phyloP scores from a whole-genome alignment of 2,888 invertebrate genomes.

The Drosophila phalerata region DNA sequence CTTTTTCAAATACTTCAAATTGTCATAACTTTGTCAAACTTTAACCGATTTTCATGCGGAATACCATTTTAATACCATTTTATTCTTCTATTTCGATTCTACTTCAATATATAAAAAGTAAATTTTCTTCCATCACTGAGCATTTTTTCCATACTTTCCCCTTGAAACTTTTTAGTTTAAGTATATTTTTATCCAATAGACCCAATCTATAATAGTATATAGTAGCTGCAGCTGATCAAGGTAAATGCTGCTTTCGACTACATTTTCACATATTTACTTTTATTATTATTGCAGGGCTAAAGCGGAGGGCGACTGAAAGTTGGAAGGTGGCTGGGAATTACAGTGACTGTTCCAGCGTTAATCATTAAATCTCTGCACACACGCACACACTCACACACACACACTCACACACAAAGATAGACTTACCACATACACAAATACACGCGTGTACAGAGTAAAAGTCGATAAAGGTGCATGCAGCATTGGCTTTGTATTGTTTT shows the following conservation, averaged over 20 bases:
- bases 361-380: slow-evolving; percentile 77
- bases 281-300: slow-evolving; percentile 48
- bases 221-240: slow-evolving; percentile 13
- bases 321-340: slow-evolving; percentile 32
- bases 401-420: slow-evolving; percentile 11
- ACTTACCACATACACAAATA: slow-evolving; percentile 9
- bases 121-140: no score
- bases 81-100: no score
- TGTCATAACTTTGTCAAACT: no score
- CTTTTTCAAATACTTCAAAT: no score
- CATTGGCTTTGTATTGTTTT: slow-evolving; percentile 60
- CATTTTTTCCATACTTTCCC: no score
- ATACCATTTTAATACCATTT: no score
- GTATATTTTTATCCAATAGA: neutral
- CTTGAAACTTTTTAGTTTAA: neutral
- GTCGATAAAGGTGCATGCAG: slow-evolving; percentile 74
- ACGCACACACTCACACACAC: slow-evolving; percentile 44
- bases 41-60: no score
- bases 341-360: slow-evolving; percentile 53
- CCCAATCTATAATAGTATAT: no score
- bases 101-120: no score
- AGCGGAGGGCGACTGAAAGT: slow-evolving; percentile 52
- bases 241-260: neutral
- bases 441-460: slow-evolving; percentile 42
- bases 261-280: slow-evolving; percentile 7